Evolutionary conservation across 2,113 vertebrate species (phyloP), one percentile per base, ranked within the genome.

Genomic region (Euleptes europaea): DNA sequence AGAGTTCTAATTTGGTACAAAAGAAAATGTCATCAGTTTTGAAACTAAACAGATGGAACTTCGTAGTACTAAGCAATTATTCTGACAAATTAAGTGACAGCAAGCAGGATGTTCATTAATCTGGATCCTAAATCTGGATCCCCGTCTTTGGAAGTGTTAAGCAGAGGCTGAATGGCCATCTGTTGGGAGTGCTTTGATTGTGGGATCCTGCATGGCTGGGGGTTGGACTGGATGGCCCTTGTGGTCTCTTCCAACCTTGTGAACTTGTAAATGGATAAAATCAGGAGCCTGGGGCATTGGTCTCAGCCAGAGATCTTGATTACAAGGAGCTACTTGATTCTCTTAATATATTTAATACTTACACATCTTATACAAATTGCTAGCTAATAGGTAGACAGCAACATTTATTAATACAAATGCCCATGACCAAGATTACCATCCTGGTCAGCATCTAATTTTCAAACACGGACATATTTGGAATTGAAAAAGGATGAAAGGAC

Each of bases 11-110:
- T 26, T 31, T 49, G 15, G 8, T 74, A 15, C 71, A 86, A 15
- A 54, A 83, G 82, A 33, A 54, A 19, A 67, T 35, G 35, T 8
- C 49, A 21, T 21, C 5, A 1, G 4, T 70, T 31, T 5, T 10
- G 35, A n/a, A 76, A 28, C 31, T 75, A 26, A 63, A 15, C 40
- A 72, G 72, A 14, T 31, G 74, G 65, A 84, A 14, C 69, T 84
- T 83, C 57, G 60, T 69, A 91, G 42, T 23, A 78, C 26, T 72
- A 9, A 71, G 10, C 4, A 6, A 83, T 38, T 10, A 4, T 80
- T 90, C 49, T 72, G 31, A 84, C 57, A 54, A 84, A 26, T 60
- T 47, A 86, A 84, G 80, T 83, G 49, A 42, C 2, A 81, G 31
- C 19, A 76, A 66, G 73, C 35, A 38, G 23, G 72, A 66, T 66